Base-by-base conservation (phyloP, 2,888 invertebrate species). In the Dolomedes plantarius region DNA sequence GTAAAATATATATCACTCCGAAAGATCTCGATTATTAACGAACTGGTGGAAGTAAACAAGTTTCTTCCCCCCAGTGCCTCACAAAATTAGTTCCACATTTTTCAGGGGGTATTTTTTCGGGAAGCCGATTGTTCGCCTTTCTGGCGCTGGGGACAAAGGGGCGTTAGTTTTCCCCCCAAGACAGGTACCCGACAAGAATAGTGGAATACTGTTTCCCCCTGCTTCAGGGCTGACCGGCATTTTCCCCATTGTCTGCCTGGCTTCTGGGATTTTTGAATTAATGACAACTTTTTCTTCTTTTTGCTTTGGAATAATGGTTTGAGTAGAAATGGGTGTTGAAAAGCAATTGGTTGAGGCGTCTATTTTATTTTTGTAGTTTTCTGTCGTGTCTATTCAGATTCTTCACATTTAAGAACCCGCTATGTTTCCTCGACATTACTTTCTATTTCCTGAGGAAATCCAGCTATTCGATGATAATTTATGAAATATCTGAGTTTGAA, bases 71-170 rank as follows among this genome's bases (percentile, higher is more conserved):
- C 72, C 50, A 29, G 11, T 46, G 73, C 67, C 32, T 46, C 67
- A 67, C 73, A 73, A 80, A 80, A 80, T 80, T 80, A 80, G 80
- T 80, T 80, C 68, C 74, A 74, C 74, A 74, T 80, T 80, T 74
- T 72, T 73, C 65, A 29, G 65, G 73, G 73, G 67, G 69, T 29
- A 29, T 64, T 31, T 36, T 46, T 39, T 39, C 28, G 71, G 41
- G 41, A 71, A 56, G 50, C 46, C 79, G 46, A 83, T 76, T 83
- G 82, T 83, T 69, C 69, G 74, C 41, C 74, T 36, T 27, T 31
- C 69, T 75, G 81, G 82, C 74, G 68, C 75, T 74, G 69, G 36
- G 73, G 73, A 73, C 67, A 82, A 82, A 82, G 64, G 32, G 68
- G 19, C 13, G 50, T 41, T 50, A 71, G 39, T 72, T 69, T 13